These are phyloP conservation scores for Pampusana beccarii DNA, from an alignment of 2,113 vertebrate species.

Conservation along the genomic window DNA sequence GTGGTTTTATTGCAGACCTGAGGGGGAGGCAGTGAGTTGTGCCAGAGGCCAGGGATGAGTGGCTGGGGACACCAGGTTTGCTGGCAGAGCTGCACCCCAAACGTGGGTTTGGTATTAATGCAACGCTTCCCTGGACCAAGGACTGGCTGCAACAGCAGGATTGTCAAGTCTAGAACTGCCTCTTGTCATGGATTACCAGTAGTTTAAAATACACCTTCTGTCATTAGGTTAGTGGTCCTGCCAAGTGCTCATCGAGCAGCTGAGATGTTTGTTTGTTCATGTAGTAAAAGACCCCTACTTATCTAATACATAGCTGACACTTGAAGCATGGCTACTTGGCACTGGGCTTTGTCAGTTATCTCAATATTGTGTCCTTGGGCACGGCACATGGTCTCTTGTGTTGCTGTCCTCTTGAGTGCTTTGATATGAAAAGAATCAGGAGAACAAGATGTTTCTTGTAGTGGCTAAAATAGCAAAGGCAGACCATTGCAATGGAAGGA, in stretches of 20 bases:
- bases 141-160: neutral
- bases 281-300: neutral
- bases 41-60: neutral
- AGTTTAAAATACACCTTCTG: neutral
- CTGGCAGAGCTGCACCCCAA: neutral
- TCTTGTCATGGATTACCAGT: neutral
- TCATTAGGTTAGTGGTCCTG: neutral
- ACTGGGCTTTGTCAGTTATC: neutral
- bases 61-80: neutral
- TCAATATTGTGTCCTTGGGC: conserved; percentile 8
- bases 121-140: neutral
- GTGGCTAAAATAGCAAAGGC: neutral
- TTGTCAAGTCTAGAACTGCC: neutral
- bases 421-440: neutral
- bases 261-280: neutral
- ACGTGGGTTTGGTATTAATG: neutral
- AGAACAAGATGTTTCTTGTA: neutral
- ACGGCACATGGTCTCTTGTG: neutral
- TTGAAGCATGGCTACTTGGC: neutral
- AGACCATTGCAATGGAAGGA: neutral
- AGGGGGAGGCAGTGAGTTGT: neutral
- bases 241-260: neutral
- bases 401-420: neutral
- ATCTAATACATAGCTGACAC: neutral
- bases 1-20: neutral